Base-by-base conservation (phyloP, 2,797 vertebrate genomes). In the Chelon auratus region DNA sequence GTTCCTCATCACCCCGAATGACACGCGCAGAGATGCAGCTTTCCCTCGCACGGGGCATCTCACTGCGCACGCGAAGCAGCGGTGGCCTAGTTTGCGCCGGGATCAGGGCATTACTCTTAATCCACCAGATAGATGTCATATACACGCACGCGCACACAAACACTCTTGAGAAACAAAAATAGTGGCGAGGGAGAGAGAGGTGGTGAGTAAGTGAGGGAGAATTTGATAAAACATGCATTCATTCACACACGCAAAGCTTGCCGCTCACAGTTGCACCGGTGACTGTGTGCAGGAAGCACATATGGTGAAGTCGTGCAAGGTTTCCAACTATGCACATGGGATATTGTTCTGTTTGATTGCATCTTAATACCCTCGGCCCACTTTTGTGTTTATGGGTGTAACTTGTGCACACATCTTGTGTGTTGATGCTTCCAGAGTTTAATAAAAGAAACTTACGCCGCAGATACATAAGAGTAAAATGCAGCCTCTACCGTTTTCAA, bases 21-120 rank as follows among this genome's bases (percentile, higher is more conserved):
- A 85, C 77, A 75, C 9, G 26, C 12, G 11, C 43, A 60, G 55
- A 69, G 69, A 84, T 63, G 81, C 67, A 39, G 65, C 47, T 75
- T 54, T 7, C 30, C 2, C 80, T 63, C 51, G 45, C 75, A 50
- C 71, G 9, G 84, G 71, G 75, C 55, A 75, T 88, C 80, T 87
- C 80, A 2, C 76, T 40, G 78, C 53, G 54, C 82, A 83, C 80
- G 72, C 58, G 78, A 62, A 85, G 87, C 91, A 59, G 87, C 91
- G 55, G 69, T 93, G 91, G 82, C 92, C 91, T 91, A 92, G 88
- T 91, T 93, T 91, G 86, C 59, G 78, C 85, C 82, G 39, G 90
- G 90, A 93, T 93, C 90, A 91, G 81, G 87, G 90, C 88, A 91
- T 91, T 91, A 90, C 85, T 93, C 89, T 90, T 93, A 93, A 93